Base-by-base conservation (phyloP, 2,797 vertebrate species). In the Podarcis siculus region DNA sequence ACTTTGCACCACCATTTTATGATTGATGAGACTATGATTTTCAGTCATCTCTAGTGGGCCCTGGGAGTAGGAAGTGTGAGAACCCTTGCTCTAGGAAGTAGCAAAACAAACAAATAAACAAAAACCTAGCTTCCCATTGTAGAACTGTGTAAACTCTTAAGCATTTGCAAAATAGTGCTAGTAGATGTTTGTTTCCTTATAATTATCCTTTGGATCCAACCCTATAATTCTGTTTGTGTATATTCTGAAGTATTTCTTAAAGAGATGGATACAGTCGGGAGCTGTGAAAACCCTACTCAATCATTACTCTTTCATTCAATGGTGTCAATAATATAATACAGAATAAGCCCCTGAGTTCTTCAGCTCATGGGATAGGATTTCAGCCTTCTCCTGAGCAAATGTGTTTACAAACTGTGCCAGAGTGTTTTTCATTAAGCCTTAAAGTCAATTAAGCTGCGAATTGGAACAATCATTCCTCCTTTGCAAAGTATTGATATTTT, bases 401-500 rank as follows among this genome's bases (percentile, higher is more conserved):
- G 90, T 94, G 96, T 95, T 95, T 96, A 96, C 96, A 95, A 97
- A 97, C 96, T 93, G 94, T 97, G 91, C 95, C 85, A 94, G 94
- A 97, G 97, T 96, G 95, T 97, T 96, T 98, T 98, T 98, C 98
- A 98, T 98, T 98, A 98, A 97, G 97, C 97, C 97, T 98, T 98
- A 97, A 98, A 98, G 98, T 98, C 98, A 98, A 99, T 98, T 98
- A 99, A 98, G 97, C 96, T 96, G 97, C 95, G 97, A 97, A 97
- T 97, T 98, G 97, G 96, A 98, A 98, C 97, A 97, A 98, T 98
- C 98, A 98, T 98, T 99, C 96, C 97, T 98, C 97, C 97, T 98
- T 98, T 98, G 96, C 96, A 94, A 97, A 97, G 97, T 98, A 98
- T 98, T 98, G 98, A 98, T 98, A 97, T 97, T 64, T 97, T 97